These are phyloP conservation scores for Megalopta genalis DNA, from an alignment of 1,140 invertebrate species.

Conservation along the genomic window DNA sequence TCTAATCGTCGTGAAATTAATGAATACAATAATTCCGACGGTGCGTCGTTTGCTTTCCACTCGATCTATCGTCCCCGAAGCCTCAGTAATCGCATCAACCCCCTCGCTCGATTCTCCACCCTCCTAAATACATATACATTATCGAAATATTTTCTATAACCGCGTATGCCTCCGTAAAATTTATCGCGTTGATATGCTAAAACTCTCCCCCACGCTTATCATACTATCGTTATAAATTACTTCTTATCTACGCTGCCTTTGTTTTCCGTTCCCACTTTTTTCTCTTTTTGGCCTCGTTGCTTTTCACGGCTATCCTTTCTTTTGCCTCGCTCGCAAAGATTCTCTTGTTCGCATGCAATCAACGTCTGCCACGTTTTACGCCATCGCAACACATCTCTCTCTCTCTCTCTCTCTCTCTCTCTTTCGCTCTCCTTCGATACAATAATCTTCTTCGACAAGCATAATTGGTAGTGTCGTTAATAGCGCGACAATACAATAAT, in stretches of 20 bases:
- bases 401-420: too few species aligned
- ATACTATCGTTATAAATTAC: slow-evolving; percentile 61
- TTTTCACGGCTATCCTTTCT: background rate
- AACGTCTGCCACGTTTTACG: background rate
- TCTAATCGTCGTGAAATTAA: background rate
- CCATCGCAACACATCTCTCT: too few species aligned
- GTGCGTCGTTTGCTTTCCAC: too few species aligned
- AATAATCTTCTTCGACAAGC: background rate
- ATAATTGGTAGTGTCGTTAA: slow-evolving; percentile 11
- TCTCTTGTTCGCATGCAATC: background rate
- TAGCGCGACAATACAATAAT: slow-evolving; percentile 29
- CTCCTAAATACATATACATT: slow-evolving; percentile 57
- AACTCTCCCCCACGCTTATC: slow-evolving; percentile 66
- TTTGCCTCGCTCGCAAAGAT: background rate
- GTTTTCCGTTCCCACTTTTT: slow-evolving; percentile 2
- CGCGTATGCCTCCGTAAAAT: slow-evolving; percentile 67
- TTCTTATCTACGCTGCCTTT: slow-evolving; percentile 35
- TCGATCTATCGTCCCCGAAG: slow-evolving; percentile 6
- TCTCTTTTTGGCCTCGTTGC: background rate
- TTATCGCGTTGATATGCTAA: slow-evolving; percentile 79
- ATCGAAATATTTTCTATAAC: slow-evolving; percentile 62
- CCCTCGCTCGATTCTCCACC: slow-evolving; percentile 15
- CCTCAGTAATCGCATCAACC: slow-evolving; percentile 15
- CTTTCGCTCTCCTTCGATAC: background rate
- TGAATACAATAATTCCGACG: background rate